phyloP scores from a whole-genome alignment of 1,140 invertebrate species.

The Grapholita molesta region DNA sequence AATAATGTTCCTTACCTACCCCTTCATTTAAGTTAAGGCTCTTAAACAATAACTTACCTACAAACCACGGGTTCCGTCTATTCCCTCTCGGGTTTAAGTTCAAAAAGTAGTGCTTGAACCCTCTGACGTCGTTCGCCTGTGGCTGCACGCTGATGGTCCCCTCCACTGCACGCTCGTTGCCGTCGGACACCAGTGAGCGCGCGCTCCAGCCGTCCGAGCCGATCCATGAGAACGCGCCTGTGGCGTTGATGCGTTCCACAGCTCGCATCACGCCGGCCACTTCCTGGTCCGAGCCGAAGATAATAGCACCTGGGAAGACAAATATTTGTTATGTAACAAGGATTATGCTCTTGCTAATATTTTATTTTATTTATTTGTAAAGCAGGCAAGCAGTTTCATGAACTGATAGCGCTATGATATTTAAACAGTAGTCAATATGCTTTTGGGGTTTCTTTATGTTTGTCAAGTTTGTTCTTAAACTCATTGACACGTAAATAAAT shows the following conservation, averaged over 20 bases:
- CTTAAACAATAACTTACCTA: constrained; percentile 83
- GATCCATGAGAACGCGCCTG: constrained; percentile 95
- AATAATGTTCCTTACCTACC: too few relatives aligned
- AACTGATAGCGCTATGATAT: too few relatives aligned
- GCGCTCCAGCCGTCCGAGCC: constrained; percentile 96
- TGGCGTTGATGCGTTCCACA: constrained; percentile 90
- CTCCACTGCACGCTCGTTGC: constrained; percentile 92
- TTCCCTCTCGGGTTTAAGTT: constrained; percentile 92
- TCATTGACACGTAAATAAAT: too few relatives aligned
- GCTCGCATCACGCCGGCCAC: constrained; percentile 96
- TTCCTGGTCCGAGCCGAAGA: constrained; percentile 98
- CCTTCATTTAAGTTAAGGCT: too few relatives aligned
- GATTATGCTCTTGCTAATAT: too few relatives aligned
- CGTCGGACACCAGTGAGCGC: constrained; percentile 90
- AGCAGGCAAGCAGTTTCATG: too few relatives aligned
- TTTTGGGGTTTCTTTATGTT: too few relatives aligned
- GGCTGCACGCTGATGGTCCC: constrained; percentile 95
- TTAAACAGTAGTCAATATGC: too few relatives aligned
- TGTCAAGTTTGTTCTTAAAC: too few relatives aligned
- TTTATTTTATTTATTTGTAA: too few relatives aligned
- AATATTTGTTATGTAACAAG: too few relatives aligned
- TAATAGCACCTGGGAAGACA: constrained; percentile 89
- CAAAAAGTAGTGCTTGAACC: constrained; percentile 95
- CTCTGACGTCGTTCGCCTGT: constrained; percentile 90
- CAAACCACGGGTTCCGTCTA: constrained; percentile 94